These are phyloP conservation scores for Natrix natrix DNA, from an alignment of 2,797 vertebrate species.

Conservation along the genomic window DNA sequence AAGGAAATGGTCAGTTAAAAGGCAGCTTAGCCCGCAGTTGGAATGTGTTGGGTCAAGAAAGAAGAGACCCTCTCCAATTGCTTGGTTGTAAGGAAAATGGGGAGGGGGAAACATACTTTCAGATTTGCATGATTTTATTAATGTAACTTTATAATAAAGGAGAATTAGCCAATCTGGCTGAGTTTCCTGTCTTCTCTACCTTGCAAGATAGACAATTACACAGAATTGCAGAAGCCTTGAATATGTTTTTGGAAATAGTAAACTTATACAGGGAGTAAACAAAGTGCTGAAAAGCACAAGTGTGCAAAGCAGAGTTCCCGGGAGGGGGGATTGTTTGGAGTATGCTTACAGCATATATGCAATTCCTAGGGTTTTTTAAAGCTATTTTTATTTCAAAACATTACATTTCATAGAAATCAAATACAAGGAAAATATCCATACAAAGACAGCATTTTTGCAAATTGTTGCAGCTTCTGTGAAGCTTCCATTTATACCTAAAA, in stretches of 20 bases:
- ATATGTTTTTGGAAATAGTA: not conserved
- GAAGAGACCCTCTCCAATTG: not conserved
- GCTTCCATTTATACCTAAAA: slow-evolving; percentile 14
- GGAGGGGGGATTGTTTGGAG: not conserved
- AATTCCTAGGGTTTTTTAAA: not conserved
- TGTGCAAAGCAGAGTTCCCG: slow-evolving; percentile 1
- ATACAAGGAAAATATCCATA: not conserved
- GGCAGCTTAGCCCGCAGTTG: not conserved
- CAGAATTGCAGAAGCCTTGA: not conserved
- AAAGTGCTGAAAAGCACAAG: slow-evolving; percentile 3
- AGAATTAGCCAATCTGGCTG: not conserved
- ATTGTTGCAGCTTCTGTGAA: slow-evolving; percentile 10
- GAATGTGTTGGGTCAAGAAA: not conserved
- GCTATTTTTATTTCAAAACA: not conserved
- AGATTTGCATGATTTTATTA: not conserved
- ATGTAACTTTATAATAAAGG: not conserved
- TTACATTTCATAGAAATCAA: slow-evolving; percentile 30
- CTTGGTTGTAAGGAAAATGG: not conserved
- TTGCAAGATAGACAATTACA: not conserved
- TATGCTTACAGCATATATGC: not conserved
- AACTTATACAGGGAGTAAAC: not conserved
- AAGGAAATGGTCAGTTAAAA: not conserved
- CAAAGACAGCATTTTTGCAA: slow-evolving; percentile 13
- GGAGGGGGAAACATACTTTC: not conserved
- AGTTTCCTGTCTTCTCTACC: not conserved